Conservation (phyloP, 2,888 invertebrate species). For the Caradrina kadenii region DNA sequence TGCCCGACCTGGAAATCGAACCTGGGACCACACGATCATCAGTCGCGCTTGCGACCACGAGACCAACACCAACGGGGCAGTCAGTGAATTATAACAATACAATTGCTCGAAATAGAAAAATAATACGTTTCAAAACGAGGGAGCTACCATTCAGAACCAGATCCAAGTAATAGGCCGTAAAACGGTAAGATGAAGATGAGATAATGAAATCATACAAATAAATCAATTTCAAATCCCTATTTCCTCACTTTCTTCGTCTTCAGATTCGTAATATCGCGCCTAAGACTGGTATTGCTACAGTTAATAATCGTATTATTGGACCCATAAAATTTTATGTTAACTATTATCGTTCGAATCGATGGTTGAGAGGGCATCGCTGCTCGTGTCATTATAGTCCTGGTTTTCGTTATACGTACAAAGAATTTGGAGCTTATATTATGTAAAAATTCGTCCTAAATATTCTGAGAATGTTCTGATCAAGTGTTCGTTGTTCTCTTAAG, state of each 20-base stretch:
- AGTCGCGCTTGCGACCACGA: too few species aligned
- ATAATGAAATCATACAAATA: conserved; percentile 31
- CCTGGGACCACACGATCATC: too few species aligned
- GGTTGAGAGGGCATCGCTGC: conserved; percentile 39
- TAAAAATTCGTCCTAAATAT: conserved; percentile 22
- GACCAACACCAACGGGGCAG: too few species aligned
- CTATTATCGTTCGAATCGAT: conserved; percentile 57
- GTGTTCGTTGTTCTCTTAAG: conserved; percentile 15
- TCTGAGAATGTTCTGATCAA: conserved; percentile 18
- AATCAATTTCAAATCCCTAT: conserved; percentile 55
- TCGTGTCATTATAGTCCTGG: conserved; percentile 42
- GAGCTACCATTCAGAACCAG: conserved; percentile 15
- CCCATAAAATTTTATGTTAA: conserved; percentile 61
- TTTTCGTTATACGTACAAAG: conserved; percentile 41
- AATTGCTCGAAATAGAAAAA: not conserved
- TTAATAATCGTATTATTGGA: conserved; percentile 65
- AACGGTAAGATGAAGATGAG: conserved; percentile 28
- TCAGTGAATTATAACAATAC: not conserved
- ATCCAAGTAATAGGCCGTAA: conserved; percentile 19
- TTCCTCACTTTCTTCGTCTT: conserved; percentile 41
- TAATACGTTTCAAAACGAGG: not conserved
- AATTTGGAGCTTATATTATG: conserved; percentile 18
- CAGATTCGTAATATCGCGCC: conserved; percentile 54
- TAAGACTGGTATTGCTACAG: conserved; percentile 43
- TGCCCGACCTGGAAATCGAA: too few species aligned